Base-by-base conservation (phyloP, 2,113 vertebrate species). In the Podilymbus podiceps region DNA sequence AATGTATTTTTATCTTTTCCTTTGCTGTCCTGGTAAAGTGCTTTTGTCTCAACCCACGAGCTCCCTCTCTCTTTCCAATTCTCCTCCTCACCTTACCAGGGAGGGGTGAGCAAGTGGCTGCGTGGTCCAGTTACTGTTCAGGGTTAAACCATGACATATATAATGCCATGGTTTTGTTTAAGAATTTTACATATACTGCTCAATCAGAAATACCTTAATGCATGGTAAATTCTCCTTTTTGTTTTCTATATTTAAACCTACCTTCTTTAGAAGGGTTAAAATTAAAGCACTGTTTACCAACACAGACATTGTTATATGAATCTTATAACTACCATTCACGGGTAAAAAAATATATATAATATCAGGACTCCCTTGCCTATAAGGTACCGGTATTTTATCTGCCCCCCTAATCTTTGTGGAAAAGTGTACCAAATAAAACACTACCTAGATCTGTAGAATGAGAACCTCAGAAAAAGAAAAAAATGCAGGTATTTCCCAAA, bases 141-240 rank as follows among this genome's bases (percentile, higher is more conserved):
- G 38, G 38, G 38, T 38, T 38, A 38, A 38, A 38, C 38, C 38
- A 38, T 38, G 38, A 38, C 38, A 38, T 38, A 38, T 40, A 20
- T 16, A 71, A 63, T 30, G 5, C 7, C n/a, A 55, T 40, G 18
- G 0, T 14, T 50, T 50, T n/a, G 25, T 60, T 56, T 15, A 63
- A 14, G 38, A 59, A 68, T 68, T 68, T 47, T 49, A 55, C 5
- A 1, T 44, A 35, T 3, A 28, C 11, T 0, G 0, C 62, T 90
- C 22, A 55, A 28, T 31, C 12, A 60, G 11, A 89, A 94, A 68
- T 35, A 7, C n/a, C 50, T 50, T 68, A 55, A 40, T 60, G 24
- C 9, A 72, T 3, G 2, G 5, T 28, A 40, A 60, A 78, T 3
- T 42, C 5, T 35, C 16, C 11, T 74, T 9, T 35, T 59, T 0